Conservation (phyloP, 1,140 invertebrate genomes). For the Drosophila littoralis region DNA sequence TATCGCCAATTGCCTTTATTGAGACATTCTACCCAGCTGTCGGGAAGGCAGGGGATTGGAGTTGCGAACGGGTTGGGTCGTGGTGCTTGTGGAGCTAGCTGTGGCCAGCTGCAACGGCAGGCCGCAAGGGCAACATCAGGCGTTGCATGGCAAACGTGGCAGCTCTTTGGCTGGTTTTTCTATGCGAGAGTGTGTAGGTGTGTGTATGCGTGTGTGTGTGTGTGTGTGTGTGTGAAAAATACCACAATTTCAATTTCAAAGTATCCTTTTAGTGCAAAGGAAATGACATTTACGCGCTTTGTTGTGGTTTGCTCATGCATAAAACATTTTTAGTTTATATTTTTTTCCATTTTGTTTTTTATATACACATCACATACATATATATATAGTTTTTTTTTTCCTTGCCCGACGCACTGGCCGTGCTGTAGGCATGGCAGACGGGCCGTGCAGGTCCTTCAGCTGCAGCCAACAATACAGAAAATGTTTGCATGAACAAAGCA, state of each 20-base stretch:
- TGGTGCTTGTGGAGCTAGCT: background rate
- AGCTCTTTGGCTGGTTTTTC: constrained; percentile 16
- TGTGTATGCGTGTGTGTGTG: constrained; percentile 20
- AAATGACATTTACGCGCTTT: constrained; percentile 83
- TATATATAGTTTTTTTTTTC: constrained; percentile 13
- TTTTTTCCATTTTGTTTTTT: constrained; percentile 27
- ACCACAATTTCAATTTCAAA: constrained; percentile 83
- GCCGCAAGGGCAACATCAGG: constrained; percentile 21
- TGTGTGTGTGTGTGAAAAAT: constrained; percentile 55
- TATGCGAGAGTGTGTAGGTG: constrained; percentile 1
- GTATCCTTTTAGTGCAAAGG: constrained; percentile 82
- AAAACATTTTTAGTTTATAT: constrained; percentile 79
- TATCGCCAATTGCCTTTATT: constrained; percentile 43
- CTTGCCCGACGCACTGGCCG: constrained; percentile 29
- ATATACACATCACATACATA: background rate
- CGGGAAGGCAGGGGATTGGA: background rate
- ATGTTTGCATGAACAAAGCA: constrained; percentile 51
- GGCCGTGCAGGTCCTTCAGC: constrained; percentile 12
- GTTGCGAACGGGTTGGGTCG: background rate
- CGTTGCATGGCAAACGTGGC: constrained; percentile 9
- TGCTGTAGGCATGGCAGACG: constrained; percentile 41
- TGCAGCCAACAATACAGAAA: constrained; percentile 16
- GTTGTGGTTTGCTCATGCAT: constrained; percentile 80
- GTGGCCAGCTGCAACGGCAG: background rate
- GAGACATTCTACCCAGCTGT: constrained; percentile 29